A percentile compares a stretch with the other conserved stretches of the same genome.
phyloP scores from a whole-genome alignment of 2,888 invertebrate species.

The Cosmopolites sordidus region DNA sequence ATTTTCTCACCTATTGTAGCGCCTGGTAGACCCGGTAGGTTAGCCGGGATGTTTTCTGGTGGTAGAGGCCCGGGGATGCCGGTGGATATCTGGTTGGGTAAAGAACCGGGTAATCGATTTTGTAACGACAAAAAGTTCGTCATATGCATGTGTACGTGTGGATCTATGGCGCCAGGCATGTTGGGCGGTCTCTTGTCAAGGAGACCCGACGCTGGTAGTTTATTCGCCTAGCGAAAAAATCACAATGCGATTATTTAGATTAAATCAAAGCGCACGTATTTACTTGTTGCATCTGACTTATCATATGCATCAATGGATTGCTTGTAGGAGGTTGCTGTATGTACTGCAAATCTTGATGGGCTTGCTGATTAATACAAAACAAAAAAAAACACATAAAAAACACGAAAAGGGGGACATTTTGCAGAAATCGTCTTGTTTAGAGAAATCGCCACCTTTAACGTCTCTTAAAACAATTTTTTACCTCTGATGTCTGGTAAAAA shows the following conservation, averaged over 20 bases:
- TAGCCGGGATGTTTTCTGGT: slow-evolving; percentile 29
- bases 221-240: slow-evolving; percentile 38
- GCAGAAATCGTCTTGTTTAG: no score
- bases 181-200: slow-evolving; percentile 40
- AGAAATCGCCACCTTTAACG: no score
- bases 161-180: slow-evolving; percentile 47
- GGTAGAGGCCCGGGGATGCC: slow-evolving; percentile 27
- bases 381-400: not conserved
- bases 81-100: slow-evolving; percentile 32
- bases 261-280: no score
- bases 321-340: slow-evolving; percentile 45
- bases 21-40: slow-evolving; percentile 31
- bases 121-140: slow-evolving; percentile 48
- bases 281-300: slow-evolving; percentile 54
- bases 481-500: no score
- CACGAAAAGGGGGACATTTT: no score
- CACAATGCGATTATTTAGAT: no score
- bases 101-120: slow-evolving; percentile 36
- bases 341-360: slow-evolving; percentile 41
- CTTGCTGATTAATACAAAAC: slow-evolving; percentile 28
- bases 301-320: slow-evolving; percentile 55
- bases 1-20: slow-evolving; percentile 24
- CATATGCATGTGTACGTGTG: slow-evolving; percentile 50
- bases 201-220: slow-evolving; percentile 39
- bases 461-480: no score